These are phyloP conservation scores for Zoroaster sp. DNA, from an alignment of 53 echinoderm and acorn worm species.

Conservation along the genomic window DNA sequence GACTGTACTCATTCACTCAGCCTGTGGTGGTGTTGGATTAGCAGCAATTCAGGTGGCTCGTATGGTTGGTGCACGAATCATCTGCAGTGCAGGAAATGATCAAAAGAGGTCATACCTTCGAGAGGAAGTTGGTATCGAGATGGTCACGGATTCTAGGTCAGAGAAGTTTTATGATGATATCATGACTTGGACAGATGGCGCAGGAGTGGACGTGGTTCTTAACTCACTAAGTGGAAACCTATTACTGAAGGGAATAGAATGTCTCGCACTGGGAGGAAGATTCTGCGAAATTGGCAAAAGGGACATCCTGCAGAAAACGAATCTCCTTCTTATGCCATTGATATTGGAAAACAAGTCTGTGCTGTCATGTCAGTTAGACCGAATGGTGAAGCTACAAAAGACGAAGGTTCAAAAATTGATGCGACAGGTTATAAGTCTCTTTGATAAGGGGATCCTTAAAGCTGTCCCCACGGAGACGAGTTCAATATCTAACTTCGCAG, in stretches of 20 bases:
- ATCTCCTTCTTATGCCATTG: constrained; percentile 55
- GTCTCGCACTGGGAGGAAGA: constrained; percentile 70
- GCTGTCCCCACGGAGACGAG: neutral
- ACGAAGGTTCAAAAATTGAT: neutral
- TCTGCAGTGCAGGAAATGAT: constrained; percentile 46
- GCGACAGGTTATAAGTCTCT: neutral
- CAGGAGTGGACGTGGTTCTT: constrained; percentile 82
- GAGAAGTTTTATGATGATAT: constrained; percentile 66
- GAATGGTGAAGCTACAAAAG: constrained; percentile 7
- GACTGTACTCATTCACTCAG: constrained; percentile 70
- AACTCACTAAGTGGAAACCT: constrained; percentile 73
- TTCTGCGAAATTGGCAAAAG: constrained; percentile 75
- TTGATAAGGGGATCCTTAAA: neutral
- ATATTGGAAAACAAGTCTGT: constrained; percentile 68
- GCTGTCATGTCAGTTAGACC: constrained; percentile 64
- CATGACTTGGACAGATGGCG: constrained; percentile 50
- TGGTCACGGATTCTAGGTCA: constrained; percentile 57
- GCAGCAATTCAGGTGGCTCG: constrained; percentile 82
- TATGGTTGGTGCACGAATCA: constrained; percentile 68
- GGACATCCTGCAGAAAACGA: constrained; percentile 55
- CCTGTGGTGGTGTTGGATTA: constrained; percentile 62
- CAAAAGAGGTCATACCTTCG: constrained; percentile 17
- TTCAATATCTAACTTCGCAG: neutral
- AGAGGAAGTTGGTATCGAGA: constrained; percentile 42
- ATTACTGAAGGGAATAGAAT: constrained; percentile 61